Conservation (phyloP, 1,140 invertebrate species). For the Temnothorax nylanderi region DNA sequence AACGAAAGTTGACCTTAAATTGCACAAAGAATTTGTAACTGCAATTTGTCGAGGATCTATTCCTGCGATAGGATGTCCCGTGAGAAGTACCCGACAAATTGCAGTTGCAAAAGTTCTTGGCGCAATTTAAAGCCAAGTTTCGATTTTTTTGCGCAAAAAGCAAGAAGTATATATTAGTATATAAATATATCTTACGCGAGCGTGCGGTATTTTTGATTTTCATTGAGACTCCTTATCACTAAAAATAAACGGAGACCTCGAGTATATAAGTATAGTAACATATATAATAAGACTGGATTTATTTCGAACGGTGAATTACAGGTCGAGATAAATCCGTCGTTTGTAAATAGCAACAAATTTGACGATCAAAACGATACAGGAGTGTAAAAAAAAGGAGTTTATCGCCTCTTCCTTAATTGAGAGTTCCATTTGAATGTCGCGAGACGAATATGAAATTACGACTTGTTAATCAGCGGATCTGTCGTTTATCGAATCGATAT, state of each 20-base stretch:
- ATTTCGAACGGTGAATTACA: neutral
- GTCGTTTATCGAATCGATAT: neutral
- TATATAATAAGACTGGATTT: constrained; percentile 41
- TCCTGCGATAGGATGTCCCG: neutral
- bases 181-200: constrained; percentile 10
- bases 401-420: neutral
- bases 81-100: neutral
- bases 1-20: neutral
- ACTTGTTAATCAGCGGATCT: neutral
- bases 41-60: neutral
- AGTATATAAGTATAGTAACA: constrained; percentile 6
- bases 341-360: constrained; percentile 18
- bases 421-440: neutral
- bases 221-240: constrained; percentile 35
- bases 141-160: neutral
- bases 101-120: neutral
- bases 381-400: neutral
- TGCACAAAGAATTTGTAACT: neutral
- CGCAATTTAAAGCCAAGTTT: neutral
- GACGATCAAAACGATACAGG: neutral
- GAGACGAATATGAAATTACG: neutral
- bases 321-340: neutral
- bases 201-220: constrained; percentile 37
- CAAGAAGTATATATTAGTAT: neutral
- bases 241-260: constrained; percentile 46